These are phyloP conservation scores for Callochromis pleurospilus DNA, from an alignment of 2,113 vertebrate species.

Conservation along the genomic window DNA sequence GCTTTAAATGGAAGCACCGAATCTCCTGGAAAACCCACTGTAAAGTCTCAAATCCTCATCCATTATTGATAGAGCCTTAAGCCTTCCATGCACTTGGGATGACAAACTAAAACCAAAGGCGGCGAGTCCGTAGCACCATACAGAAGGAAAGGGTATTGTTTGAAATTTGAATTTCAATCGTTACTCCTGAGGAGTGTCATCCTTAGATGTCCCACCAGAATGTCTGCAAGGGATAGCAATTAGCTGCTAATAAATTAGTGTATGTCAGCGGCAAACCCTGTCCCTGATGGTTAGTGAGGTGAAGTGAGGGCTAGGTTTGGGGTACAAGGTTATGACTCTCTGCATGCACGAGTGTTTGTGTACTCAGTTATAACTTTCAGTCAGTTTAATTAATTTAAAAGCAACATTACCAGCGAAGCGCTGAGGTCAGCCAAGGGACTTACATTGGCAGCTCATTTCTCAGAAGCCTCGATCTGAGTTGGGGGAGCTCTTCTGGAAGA, in stretches of 20 bases:
- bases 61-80: constrained; percentile 33
- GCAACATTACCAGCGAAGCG: background rate
- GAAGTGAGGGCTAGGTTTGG: background rate
- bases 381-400: constrained; percentile 28
- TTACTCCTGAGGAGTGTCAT: background rate
- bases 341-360: background rate
- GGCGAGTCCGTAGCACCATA: background rate
- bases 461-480: constrained; percentile 6
- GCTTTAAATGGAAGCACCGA: background rate
- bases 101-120: constrained; percentile 30
- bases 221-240: constrained; percentile 38
- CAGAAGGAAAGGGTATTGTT: constrained; percentile 3
- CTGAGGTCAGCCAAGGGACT: constrained; percentile 42
- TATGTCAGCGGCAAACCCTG: background rate
- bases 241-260: constrained; percentile 13
- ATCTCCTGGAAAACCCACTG: background rate
- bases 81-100: constrained; percentile 15
- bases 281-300: background rate
- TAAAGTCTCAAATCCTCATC: constrained; percentile 31
- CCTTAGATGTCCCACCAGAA: constrained; percentile 23
- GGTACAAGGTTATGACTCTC: background rate
- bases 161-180: constrained; percentile 27
- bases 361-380: background rate
- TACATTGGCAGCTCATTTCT: constrained; percentile 68
- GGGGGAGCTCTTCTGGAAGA: constrained; percentile 51